phyloP scores from a whole-genome alignment of 2,113 vertebrate species.

The Phainopepla nitens region DNA sequence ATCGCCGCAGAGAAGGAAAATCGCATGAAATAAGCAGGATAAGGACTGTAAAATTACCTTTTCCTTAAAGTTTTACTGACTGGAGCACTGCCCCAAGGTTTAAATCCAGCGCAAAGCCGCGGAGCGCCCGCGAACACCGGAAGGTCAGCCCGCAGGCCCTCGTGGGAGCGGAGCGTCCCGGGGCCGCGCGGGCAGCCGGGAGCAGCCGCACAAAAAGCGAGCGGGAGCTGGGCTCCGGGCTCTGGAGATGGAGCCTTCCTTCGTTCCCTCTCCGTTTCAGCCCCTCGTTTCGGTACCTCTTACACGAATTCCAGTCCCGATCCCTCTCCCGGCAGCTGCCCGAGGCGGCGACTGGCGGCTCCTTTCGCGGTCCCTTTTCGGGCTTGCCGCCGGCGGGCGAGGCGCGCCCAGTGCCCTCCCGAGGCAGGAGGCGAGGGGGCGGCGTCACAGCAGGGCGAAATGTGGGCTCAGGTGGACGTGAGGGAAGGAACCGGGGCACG shows the following conservation, averaged over 20 bases:
- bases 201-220: fast-evolving
- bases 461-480: fast-evolving
- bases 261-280: fast-evolving
- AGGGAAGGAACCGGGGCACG: fast-evolving
- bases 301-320: fast-evolving
- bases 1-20: not conserved
- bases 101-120: fast-evolving
- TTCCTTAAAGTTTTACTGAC: not conserved
- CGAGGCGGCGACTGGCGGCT: fast-evolving
- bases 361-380: too few relatives aligned
- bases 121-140: fast-evolving
- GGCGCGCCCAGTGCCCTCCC: not conserved
- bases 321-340: fast-evolving
- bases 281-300: not conserved
- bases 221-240: fast-evolving
- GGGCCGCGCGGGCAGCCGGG: not conserved
- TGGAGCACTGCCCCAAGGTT: not conserved
- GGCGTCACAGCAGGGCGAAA: fast-evolving
- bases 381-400: not conserved
- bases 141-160: too few relatives aligned
- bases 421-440: fast-evolving
- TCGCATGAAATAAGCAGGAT: not conserved
- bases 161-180: fast-evolving
- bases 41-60: not conserved
- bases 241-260: fast-evolving